phyloP scores from a whole-genome alignment of 2,797 vertebrate species.

The Limnodromus scolopaceus region DNA sequence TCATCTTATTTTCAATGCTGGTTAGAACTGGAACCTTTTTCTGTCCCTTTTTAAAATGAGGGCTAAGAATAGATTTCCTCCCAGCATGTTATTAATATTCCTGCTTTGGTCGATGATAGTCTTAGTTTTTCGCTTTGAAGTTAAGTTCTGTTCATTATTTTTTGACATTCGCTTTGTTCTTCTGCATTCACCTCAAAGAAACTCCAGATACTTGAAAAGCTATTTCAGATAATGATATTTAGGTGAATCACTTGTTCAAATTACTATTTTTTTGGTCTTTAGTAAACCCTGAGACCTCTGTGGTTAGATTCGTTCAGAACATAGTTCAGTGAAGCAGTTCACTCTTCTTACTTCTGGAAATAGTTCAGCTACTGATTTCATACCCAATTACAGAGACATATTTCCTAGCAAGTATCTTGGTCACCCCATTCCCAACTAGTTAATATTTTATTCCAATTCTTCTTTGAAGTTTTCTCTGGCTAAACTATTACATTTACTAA shows the following conservation, averaged over 20 bases:
- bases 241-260: neutral
- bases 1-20: slow-evolving; percentile 4
- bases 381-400: neutral
- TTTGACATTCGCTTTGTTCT: neutral
- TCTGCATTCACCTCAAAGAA: neutral
- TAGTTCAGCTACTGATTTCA: neutral
- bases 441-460: neutral
- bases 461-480: neutral
- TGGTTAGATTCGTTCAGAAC: neutral
- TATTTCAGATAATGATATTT: neutral
- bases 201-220: neutral
- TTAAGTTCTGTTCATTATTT: neutral
- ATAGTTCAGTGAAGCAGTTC: neutral
- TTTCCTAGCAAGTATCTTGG: neutral
- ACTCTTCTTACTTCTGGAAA: neutral
- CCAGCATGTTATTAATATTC: neutral
- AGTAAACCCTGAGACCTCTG: neutral
- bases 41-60: neutral
- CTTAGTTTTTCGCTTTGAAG: slow-evolving; percentile 1
- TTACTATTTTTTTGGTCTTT: neutral
- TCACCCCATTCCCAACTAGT: neutral
- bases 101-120: neutral
- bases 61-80: slow-evolving; percentile 21
- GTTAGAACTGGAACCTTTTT: slow-evolving; percentile 15
- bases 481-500: neutral